Conservation (phyloP, 2,888 invertebrate species). For the Stratiomys singularior region DNA sequence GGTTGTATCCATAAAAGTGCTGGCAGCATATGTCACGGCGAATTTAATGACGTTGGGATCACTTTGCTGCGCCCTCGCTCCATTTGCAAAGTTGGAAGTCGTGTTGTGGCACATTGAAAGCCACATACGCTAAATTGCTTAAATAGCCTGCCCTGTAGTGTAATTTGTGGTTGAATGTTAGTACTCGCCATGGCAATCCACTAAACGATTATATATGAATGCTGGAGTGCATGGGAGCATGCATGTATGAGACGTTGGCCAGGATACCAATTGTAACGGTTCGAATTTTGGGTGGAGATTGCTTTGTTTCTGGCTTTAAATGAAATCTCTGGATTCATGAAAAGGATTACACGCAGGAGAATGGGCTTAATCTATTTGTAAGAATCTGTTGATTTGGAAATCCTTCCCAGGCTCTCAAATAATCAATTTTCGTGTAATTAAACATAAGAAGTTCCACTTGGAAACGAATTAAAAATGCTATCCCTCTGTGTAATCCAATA, state of each 20-base stretch:
- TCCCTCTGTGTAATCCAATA: no score
- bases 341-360: no score
- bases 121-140: slow-evolving; percentile 14
- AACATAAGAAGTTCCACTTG: no score
- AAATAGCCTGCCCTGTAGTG: slow-evolving; percentile 19
- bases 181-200: slow-evolving; percentile 10
- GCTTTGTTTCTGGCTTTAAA: no score
- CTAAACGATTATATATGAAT: slow-evolving; percentile 9
- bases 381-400: no score
- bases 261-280: not conserved
- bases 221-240: no score
- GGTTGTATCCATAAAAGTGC: not conserved
- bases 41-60: not conserved
- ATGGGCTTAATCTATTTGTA: no score
- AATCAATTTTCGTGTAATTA: no score
- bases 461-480: no score
- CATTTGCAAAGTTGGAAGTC: not conserved
- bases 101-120: not conserved
- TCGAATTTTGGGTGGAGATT: no score
- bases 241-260: not conserved
- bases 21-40: not conserved
- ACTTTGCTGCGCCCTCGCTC: not conserved
- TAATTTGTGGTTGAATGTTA: slow-evolving; percentile 25
- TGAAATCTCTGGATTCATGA: no score
- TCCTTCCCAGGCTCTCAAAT: no score